phyloP scores from a whole-genome alignment of 2,113 vertebrate species.

The Epinephelus fuscoguttatus region DNA sequence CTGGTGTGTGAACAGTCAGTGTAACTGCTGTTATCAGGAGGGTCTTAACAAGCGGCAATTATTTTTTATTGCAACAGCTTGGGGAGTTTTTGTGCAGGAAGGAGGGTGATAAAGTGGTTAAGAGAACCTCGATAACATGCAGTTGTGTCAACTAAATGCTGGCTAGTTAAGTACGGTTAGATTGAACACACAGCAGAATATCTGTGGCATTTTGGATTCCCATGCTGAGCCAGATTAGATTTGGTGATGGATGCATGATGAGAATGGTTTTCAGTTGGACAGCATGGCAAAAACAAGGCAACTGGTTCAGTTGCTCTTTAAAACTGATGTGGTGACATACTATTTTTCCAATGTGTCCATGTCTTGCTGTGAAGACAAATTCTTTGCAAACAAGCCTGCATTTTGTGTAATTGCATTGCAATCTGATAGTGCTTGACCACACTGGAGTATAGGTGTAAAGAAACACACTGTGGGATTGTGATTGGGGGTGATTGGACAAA shows the following conservation, averaged over 20 bases:
- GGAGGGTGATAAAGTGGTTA: conserved; percentile 5
- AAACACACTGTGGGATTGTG: no score
- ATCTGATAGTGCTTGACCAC: no score
- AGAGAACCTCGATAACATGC: conserved; percentile 22
- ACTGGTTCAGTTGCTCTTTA: no score
- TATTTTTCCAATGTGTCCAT: no score
- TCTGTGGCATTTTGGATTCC: background rate
- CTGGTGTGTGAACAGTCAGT: background rate
- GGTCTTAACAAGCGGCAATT: conserved; percentile 41
- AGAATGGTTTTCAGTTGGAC: background rate
- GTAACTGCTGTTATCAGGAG: conserved; percentile 10
- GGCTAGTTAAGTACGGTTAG: background rate
- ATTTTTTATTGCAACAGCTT: conserved; percentile 36
- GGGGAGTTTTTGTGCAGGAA: conserved; percentile 22
- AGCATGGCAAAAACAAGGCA: background rate
- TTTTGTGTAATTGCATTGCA: no score
- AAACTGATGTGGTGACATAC: no score
- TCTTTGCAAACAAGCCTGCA: no score
- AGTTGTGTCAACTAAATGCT: conserved; percentile 7
- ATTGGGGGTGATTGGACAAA: no score
- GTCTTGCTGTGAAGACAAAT: no score
- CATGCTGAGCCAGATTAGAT: background rate
- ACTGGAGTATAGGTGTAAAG: no score
- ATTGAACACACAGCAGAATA: background rate
- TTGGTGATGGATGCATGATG: background rate